phyloP scores from a whole-genome alignment of 2,797 vertebrate species.

The Rousettus madagascariensis region DNA sequence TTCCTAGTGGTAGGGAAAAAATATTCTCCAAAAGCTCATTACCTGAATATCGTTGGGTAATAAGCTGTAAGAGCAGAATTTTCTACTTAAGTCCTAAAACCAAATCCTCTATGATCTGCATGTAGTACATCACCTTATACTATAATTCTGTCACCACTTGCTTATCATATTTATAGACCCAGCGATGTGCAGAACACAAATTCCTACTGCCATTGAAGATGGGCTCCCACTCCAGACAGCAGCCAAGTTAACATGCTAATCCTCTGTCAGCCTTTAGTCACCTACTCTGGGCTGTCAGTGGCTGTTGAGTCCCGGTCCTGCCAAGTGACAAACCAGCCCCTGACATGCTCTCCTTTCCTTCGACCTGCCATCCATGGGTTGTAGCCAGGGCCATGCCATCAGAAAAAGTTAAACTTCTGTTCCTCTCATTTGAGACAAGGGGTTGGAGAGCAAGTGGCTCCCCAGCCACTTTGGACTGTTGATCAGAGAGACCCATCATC shows the following conservation, averaged over 20 bases:
- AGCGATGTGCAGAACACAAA: conserved; percentile 76
- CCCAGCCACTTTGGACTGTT: background rate
- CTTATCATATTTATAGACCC: conserved; percentile 82
- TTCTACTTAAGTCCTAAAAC: conserved; percentile 82
- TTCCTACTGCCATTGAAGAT: conserved; percentile 73
- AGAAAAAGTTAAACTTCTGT: conserved; percentile 48
- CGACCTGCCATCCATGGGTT: background rate
- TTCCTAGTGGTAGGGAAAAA: conserved; percentile 73
- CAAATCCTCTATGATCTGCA: conserved; percentile 83
- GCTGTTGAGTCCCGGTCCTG: conserved; percentile 23
- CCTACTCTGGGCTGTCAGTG: background rate
- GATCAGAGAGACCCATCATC: background rate
- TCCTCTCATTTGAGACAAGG: conserved; percentile 25
- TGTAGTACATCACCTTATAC: conserved; percentile 81
- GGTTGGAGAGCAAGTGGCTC: conserved; percentile 18
- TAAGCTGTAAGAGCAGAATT: conserved; percentile 82
- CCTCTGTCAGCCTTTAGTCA: conserved; percentile 36
- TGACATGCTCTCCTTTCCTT: background rate
- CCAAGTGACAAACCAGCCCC: conserved; percentile 23
- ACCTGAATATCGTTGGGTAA: conserved; percentile 79
- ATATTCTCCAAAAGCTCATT: conserved; percentile 79
- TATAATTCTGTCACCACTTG: conserved; percentile 83
- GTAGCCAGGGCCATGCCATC: background rate
- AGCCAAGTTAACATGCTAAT: conserved; percentile 59
- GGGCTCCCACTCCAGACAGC: conserved; percentile 60